These are phyloP conservation scores for Sciurus carolinensis DNA, from an alignment of 2,797 vertebrate genomes.

Conservation along the genomic window DNA sequence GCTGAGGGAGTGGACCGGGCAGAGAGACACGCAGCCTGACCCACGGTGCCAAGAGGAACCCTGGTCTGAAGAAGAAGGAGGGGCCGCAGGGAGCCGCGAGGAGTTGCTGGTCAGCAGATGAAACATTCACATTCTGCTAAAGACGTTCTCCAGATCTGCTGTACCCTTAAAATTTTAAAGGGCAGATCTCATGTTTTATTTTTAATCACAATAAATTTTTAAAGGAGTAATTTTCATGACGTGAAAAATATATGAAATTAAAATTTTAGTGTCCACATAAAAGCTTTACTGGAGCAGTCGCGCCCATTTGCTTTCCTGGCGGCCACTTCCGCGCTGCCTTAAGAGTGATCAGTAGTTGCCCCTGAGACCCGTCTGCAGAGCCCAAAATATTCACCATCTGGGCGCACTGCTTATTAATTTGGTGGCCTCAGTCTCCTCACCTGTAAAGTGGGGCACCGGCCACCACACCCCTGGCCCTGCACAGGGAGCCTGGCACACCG, in stretches of 20 bases:
- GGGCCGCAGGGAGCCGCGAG: accelerated
- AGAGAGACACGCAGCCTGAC: no score
- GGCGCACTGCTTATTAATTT: not conserved
- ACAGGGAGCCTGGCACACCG: not conserved
- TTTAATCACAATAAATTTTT: not conserved
- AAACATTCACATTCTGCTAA: not conserved
- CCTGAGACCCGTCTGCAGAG: no score
- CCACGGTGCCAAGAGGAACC: not conserved
- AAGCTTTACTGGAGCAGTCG: not conserved
- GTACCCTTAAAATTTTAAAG: no score
- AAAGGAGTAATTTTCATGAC: not conserved
- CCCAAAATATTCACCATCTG: no score
- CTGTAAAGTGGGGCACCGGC: no score
- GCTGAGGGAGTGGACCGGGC: not conserved
- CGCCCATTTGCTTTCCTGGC: accelerated
- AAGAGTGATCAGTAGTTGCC: not conserved
- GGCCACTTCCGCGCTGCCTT: accelerated
- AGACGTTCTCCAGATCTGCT: not conserved
- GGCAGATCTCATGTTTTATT: not conserved
- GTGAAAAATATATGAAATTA: not conserved
- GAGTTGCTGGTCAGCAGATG: not conserved
- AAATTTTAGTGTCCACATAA: not conserved
- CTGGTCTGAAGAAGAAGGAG: no score
- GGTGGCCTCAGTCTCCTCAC: not conserved
- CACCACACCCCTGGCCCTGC: not conserved